Conservation (phyloP, 1,140 invertebrate genomes). For the Chymomyza costata region DNA sequence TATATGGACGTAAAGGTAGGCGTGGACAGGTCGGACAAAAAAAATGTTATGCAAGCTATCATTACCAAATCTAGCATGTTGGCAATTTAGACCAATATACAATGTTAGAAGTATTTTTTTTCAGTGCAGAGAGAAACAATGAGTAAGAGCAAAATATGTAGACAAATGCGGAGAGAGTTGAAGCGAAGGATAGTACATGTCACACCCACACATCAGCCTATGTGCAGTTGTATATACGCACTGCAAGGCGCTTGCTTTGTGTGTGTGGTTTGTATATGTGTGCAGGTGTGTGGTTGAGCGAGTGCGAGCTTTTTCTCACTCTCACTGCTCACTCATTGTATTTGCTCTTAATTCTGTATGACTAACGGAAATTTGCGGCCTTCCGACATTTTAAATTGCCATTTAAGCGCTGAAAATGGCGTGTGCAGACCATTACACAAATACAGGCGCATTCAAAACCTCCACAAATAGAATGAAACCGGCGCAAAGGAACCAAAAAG, state of each 20-base stretch:
- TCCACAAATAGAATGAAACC: not conserved
- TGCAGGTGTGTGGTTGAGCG: conserved; percentile 22
- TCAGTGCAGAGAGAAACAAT: too few species aligned
- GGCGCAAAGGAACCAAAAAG: conserved; percentile 3
- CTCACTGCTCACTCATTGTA: conserved; percentile 37
- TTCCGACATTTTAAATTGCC: conserved; percentile 70
- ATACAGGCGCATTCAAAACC: conserved; percentile 10
- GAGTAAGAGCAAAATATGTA: too few species aligned
- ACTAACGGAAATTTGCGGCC: conserved; percentile 70
- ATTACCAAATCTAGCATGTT: too few species aligned
- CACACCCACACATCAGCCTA: not conserved
- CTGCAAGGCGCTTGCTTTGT: too few species aligned
- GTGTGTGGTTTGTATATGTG: conserved; percentile 10
- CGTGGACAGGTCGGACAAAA: too few species aligned
- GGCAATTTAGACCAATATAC: too few species aligned
- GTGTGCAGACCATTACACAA: conserved; percentile 31
- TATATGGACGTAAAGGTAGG: too few species aligned
- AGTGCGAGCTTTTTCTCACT: conserved; percentile 18
- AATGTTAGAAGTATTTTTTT: too few species aligned
- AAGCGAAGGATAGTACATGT: too few species aligned
- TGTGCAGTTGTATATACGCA: conserved; percentile 14
- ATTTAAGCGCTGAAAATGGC: conserved; percentile 44
- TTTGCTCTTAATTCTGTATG: conserved; percentile 68
- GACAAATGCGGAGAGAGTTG: too few species aligned
- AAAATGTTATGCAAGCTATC: too few species aligned